Conservation (phyloP, 2,888 invertebrate genomes). For the Hipparchia semele region DNA sequence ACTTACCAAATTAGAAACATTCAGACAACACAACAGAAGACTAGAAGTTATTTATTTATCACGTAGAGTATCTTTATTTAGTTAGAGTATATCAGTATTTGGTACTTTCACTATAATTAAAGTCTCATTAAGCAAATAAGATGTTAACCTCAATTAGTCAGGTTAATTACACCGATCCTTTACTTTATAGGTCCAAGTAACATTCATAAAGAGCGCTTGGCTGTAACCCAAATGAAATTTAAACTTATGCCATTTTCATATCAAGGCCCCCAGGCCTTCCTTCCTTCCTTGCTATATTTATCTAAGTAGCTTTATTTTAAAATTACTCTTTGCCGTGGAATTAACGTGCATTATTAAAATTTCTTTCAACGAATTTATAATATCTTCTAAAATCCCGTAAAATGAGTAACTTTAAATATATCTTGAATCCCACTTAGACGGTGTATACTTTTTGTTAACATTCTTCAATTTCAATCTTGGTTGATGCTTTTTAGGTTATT, state of each 20-base stretch:
- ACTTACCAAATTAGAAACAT: no score
- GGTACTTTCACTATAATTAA: neutral
- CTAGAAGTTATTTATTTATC: no score
- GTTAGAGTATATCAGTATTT: neutral
- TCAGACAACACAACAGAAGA: no score
- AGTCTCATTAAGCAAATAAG: slow-evolving; percentile 17
- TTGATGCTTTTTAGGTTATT: no score
- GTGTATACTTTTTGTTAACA: no score
- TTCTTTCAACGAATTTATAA: neutral
- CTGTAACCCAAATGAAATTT: slow-evolving; percentile 39
- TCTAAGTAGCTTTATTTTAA: slow-evolving; percentile 5
- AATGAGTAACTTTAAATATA: neutral
- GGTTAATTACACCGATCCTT: slow-evolving; percentile 23
- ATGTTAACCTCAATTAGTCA: slow-evolving; percentile 15
- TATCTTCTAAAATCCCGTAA: neutral
- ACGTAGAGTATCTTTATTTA: no score
- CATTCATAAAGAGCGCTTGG: slow-evolving; percentile 34
- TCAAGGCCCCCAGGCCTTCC: slow-evolving; percentile 31
- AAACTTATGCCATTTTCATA: slow-evolving; percentile 37
- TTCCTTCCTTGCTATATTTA: slow-evolving; percentile 24
- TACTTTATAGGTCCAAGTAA: slow-evolving; percentile 32
- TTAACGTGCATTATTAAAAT: neutral
- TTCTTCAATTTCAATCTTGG: no score
- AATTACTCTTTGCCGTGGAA: neutral
- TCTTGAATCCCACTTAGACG: no score